Conservation (phyloP, 2,797 vertebrate genomes). For the Miichthys miiuy region DNA sequence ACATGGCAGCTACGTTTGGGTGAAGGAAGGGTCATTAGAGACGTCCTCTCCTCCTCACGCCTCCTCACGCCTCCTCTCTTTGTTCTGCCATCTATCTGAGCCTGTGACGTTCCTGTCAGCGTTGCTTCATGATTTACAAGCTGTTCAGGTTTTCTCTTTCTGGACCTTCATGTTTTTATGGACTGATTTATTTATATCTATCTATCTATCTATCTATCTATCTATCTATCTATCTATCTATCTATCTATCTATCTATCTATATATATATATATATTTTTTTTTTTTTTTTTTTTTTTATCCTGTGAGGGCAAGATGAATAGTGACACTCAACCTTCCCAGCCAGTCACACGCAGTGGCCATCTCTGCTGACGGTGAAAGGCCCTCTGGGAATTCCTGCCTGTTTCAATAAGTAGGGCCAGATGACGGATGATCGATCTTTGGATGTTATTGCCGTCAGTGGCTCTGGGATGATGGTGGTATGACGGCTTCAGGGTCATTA, state of each 20-base stretch:
- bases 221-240: not conserved
- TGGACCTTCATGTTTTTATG: constrained; percentile 49
- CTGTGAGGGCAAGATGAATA: constrained; percentile 45
- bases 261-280: no score
- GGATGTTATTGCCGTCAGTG: constrained; percentile 53
- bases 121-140: constrained; percentile 45
- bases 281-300: constrained; percentile 22
- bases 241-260: constrained; percentile 10
- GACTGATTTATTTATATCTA: constrained; percentile 28
- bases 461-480: constrained; percentile 22
- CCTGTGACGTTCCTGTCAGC: constrained; percentile 16
- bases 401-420: constrained; percentile 40
- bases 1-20: not conserved
- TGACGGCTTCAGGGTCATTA: constrained; percentile 50
- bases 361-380: constrained; percentile 40
- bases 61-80: not conserved
- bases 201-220: not conserved
- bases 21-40: not conserved
- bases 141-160: constrained; percentile 35
- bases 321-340: constrained; percentile 51
- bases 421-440: constrained; percentile 61
- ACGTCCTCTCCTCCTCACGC: not conserved
- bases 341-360: constrained; percentile 27
- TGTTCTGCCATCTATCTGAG: constrained; percentile 16
- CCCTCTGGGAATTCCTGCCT: constrained; percentile 54